Base-by-base conservation (phyloP, 2,797 vertebrate genomes). In the Paratrypauchen microcephalus region DNA sequence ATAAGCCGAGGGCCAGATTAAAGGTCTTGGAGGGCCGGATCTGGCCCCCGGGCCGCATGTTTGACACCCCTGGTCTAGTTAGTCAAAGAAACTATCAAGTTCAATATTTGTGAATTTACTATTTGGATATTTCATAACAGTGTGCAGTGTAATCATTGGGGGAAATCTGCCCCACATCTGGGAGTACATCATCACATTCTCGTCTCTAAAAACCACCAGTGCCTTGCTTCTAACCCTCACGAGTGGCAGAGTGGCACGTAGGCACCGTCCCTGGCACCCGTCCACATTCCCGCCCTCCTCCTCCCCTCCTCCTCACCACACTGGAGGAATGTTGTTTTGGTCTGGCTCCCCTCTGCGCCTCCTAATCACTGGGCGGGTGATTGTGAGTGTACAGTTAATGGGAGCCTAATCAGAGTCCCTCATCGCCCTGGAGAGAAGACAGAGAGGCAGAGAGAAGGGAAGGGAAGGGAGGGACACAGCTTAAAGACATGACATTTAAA, bases 191-290 rank as follows among this genome's bases (percentile, higher is more conserved):
- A 36, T 36, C 32, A 0, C 32, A 9, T 36, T 9, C 32, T 36
- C 9, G 32, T 36, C 32, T 36, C 32, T 9, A 7, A 36, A 9
- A 36, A 9, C 32, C 32, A 36, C 1, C 32, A 36, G 32, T 75
- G 30, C 65, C 54, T 24, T 56, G 68, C 75, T 58, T 55, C 72
- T 70, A 39, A 18, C 62, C 76, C 76, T 80, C 69, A 39, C 36
- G 84, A 81, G 80, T 87, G 88, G 86, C 81, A 77, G 70, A 69
- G 69, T 71, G 68, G 84, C 89, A 90, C 88, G 88, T 91, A 90
- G 81, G 84, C 89, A 79, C 77, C 76, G 15, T 19, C 70, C 69
- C 71, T 79, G 82, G 84, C 86, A 76, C 66, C 2, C 73, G 75
- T 85, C 83, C 86, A 81, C 70, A 9, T 24, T 75, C 82, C 67